Base-by-base conservation (phyloP, 2,797 vertebrate genomes). In the Trachops cirrhosus region DNA sequence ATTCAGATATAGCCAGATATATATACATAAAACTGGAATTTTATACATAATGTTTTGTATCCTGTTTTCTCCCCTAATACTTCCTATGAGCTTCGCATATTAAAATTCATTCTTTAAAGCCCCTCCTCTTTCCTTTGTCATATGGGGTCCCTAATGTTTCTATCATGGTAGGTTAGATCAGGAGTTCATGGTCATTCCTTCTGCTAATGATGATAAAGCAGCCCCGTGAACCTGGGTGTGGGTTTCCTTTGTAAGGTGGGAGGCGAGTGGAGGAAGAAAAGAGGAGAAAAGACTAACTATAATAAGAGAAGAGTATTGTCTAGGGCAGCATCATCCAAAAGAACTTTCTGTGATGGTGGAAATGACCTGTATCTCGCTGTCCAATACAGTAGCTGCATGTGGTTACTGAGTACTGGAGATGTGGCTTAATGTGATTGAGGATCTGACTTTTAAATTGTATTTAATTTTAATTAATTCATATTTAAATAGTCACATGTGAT, bases 381-480 rank as follows among this genome's bases (percentile, higher is more conserved):
- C 71, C 39, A 50, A 34, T 2, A 62, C 12, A 37, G 75, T 22
- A 87, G 67, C 77, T 68, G 22, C 48, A 22, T 18, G 32, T 14
- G 29, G 22, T 71, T 67, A 74, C 10, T 3, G 3, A 82, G 26
- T 50, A 62, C 26, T 62, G 29, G 44, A 94, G 62, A 70, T 32
- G n/a, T 54, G 67, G 62, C 37, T n/a, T n/a, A 46, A 59, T 26
- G 10, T 46, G 16, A 34, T 32, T 46, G 71, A 74, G 22, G 24
- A 75, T 80, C 3, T 37, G 9, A 84, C 44, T 83, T 90, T 57
- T 93, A 48, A 2, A 71, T 32, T 59, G 37, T 86, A 89, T 75
- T 96, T 59, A 32, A 41, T 37, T 91, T 96, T 91, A 91, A 94
- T 77, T 59, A 59, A 82, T 77, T 96, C 52, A 37, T 74, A 92